Evolutionary conservation across 2,113 vertebrate species (phyloP), one percentile per base, ranked within the genome.

Genomic region (Bagarius yarrelli): DNA sequence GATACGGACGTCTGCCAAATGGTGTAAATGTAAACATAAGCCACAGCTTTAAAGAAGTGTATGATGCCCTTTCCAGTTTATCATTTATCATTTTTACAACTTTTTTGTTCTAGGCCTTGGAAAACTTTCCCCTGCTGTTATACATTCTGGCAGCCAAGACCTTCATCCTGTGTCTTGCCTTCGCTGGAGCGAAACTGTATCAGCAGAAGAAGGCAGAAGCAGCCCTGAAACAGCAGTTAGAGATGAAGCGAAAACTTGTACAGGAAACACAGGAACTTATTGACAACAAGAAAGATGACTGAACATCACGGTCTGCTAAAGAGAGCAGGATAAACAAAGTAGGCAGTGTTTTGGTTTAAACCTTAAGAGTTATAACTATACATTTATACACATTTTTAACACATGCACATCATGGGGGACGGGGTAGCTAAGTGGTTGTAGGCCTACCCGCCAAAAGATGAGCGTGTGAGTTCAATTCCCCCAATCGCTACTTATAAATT

Each of bases 81-180:
- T 73, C 16, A 40, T 66, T 70, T 0, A 6, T 25, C 8, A 0
- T 36, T 6, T 25, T 32, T 59, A 40, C 14, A 3, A 1, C 1
- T 11, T 4, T 59, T 73, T 80, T 85, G 66, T 78, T 56, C 82
- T 87, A 12, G 97, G 97, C 84, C 64, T 85, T 98, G 82, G 96
- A 98, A 8, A 97, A 93, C 2, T 90, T 99, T 78, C 97, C 97
- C 0, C 3, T 98, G 85, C 93, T 99, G 81, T 89, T 98, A 64
- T 99, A 98, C 89, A 96, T 99, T 88, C 86, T 99, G 87, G 97
- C 96, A 47, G 94, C 96, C 12, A 99, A 99, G 87, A 97, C 97
- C 0, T 3, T 98, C 78, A 88, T 99, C 73, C 92, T 99, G 82
- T 99, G 97, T 90, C 88, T 99, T 90, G 94, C 87, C 0, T 98